Conservation (phyloP, 2,797 vertebrate genomes). For the Anomalospiza imberbis region DNA sequence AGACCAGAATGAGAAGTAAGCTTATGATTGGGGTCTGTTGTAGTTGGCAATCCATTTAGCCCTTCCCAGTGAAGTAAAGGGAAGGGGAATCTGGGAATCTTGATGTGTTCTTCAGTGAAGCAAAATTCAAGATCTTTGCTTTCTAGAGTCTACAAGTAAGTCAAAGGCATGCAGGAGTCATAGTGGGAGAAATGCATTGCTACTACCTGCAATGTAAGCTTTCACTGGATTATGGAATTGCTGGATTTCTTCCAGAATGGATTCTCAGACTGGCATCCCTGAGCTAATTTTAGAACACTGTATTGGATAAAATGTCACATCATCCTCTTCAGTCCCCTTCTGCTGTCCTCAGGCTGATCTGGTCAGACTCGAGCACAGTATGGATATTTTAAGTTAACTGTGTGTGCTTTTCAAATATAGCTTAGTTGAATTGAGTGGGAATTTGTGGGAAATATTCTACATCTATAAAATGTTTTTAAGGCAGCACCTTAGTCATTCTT, state of each 20-base stretch:
- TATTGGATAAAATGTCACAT: neutral
- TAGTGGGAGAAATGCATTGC: neutral
- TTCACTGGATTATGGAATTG: neutral
- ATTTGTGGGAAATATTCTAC: neutral
- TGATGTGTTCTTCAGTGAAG: neutral
- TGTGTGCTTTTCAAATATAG: neutral
- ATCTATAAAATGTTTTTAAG: constrained; percentile 17
- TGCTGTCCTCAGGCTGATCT: neutral
- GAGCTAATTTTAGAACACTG: neutral
- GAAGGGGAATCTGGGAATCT: neutral
- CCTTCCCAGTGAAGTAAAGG: neutral
- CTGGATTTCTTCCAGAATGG: neutral
- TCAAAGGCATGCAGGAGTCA: neutral
- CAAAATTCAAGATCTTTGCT: neutral
- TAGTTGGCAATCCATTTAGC: neutral
- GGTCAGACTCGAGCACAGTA: neutral
- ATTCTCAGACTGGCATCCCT: constrained; percentile 24
- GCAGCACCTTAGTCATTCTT: constrained; percentile 3
- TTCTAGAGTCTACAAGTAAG: neutral
- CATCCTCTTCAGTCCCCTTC: neutral
- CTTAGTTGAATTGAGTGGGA: neutral
- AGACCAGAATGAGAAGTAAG: neutral
- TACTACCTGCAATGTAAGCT: neutral
- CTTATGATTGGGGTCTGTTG: neutral
- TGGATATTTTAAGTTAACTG: neutral